phyloP scores from a whole-genome alignment of 2,888 invertebrate genomes.

The Barypeithes pellucidus region DNA sequence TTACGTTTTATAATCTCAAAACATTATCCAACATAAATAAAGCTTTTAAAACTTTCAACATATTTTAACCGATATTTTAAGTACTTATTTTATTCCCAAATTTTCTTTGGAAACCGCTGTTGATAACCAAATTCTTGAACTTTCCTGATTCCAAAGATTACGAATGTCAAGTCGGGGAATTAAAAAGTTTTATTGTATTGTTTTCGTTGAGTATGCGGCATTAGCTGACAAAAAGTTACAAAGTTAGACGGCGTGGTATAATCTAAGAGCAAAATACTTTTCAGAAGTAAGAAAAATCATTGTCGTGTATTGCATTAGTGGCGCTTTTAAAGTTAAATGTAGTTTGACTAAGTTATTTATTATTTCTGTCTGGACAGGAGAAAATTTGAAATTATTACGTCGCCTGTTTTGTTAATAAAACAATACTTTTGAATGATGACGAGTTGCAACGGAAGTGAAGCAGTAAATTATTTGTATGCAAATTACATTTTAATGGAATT shows the following conservation, averaged over 20 bases:
- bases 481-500: too few relatives aligned
- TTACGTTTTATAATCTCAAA: too few relatives aligned
- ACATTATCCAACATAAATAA: background rate
- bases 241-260: constrained; percentile 34
- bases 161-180: constrained; percentile 35
- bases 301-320: constrained; percentile 43
- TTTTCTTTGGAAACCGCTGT: constrained; percentile 9
- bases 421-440: background rate
- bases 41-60: constrained; percentile 4
- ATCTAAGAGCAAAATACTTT: constrained; percentile 43
- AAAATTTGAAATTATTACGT: constrained; percentile 23
- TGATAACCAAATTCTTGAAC: constrained; percentile 29
- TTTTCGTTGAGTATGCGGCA: constrained; percentile 42
- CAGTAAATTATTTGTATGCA: too few relatives aligned
- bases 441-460: too few relatives aligned
- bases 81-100: constrained; percentile 10
- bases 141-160: constrained; percentile 31
- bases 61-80: constrained; percentile 17
- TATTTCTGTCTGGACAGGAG: constrained; percentile 16
- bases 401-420: background rate
- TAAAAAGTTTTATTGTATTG: constrained; percentile 48
- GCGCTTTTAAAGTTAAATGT: constrained; percentile 50
- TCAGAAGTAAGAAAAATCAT: constrained; percentile 44
- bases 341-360: constrained; percentile 48
- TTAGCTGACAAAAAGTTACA: constrained; percentile 30